A percentile compares a stretch with the other conserved stretches of the same genome.
phyloP scores from a whole-genome alignment of 2,797 vertebrate genomes.

The Cephalopachus bancanus region DNA sequence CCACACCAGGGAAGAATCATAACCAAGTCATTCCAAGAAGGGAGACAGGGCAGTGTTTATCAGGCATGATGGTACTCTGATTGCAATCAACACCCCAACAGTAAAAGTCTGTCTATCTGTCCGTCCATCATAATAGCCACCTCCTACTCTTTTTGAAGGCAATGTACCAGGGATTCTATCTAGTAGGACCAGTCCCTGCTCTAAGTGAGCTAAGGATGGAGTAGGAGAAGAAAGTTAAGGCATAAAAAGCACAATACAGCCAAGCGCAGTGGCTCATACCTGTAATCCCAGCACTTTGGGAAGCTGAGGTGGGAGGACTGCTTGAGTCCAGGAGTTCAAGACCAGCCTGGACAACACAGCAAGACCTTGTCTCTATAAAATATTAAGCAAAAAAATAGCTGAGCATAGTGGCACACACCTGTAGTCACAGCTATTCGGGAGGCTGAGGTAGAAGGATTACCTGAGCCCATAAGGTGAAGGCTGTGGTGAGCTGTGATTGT shows the following conservation, averaged over 20 bases:
- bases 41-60: background rate
- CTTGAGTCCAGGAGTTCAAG: too few relatives aligned
- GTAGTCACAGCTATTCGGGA: too few relatives aligned
- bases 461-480: too few relatives aligned
- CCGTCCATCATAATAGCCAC: background rate
- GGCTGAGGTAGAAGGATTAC: too few relatives aligned
- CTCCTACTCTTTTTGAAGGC: background rate
- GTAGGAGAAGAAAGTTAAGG: background rate
- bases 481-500: too few relatives aligned
- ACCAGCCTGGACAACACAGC: too few relatives aligned
- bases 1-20: constrained; percentile 7
- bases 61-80: background rate
- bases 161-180: background rate
- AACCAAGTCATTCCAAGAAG: background rate
- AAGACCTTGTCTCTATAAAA: too few relatives aligned
- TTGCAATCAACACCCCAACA: background rate
- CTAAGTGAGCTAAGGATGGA: background rate
- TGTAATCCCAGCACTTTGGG: too few relatives aligned
- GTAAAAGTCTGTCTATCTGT: background rate
- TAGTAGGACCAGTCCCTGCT: background rate
- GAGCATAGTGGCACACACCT: too few relatives aligned
- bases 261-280: background rate
- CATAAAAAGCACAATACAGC: background rate
- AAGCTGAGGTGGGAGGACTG: too few relatives aligned
- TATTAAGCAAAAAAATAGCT: too few relatives aligned